Percentiles rank a stretch among this genome's conserved stretches.
Evolutionary conservation across 2,888 invertebrate genomes (phyloP).

Genomic region (Andrena flavipes): DNA sequence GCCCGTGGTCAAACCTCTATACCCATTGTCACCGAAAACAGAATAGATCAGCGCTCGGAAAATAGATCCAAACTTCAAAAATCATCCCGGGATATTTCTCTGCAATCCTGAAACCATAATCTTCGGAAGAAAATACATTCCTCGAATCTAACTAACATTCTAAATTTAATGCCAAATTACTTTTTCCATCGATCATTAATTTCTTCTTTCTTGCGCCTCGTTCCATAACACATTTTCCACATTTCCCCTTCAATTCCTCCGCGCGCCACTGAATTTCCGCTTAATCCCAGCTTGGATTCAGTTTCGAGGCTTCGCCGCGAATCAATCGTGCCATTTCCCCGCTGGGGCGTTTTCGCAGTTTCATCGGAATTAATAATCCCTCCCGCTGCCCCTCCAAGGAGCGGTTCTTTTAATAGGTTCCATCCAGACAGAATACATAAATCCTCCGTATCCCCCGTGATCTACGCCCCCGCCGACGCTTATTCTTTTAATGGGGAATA

Average conservation of each 20-base stretch:
- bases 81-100: too few relatives aligned
- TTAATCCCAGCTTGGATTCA: constrained; percentile 20
- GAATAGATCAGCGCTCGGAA: too few relatives aligned
- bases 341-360: constrained; percentile 18
- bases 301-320: constrained; percentile 10
- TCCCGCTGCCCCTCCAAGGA: constrained; percentile 1
- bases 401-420: constrained; percentile 36
- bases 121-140: too few relatives aligned
- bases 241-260: constrained; percentile 4
- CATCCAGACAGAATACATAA: constrained; percentile 25
- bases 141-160: too few relatives aligned
- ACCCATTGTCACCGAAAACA: too few relatives aligned
- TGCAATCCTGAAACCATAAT: too few relatives aligned
- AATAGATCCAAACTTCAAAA: too few relatives aligned
- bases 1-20: too few relatives aligned
- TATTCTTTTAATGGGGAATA: constrained; percentile 15
- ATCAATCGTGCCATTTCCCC: constrained; percentile 27
- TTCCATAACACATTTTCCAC: background rate
- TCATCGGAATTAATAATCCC: constrained; percentile 35
- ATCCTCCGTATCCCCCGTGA: constrained; percentile 26
- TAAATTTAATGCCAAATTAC: too few relatives aligned
- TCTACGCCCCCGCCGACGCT: constrained; percentile 1
- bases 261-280: constrained; percentile 7
- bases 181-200: background rate
- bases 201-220: background rate